Evolutionary conservation across 2,113 vertebrate genomes (phyloP).

Genomic region (Dissostichus mawsoni): DNA sequence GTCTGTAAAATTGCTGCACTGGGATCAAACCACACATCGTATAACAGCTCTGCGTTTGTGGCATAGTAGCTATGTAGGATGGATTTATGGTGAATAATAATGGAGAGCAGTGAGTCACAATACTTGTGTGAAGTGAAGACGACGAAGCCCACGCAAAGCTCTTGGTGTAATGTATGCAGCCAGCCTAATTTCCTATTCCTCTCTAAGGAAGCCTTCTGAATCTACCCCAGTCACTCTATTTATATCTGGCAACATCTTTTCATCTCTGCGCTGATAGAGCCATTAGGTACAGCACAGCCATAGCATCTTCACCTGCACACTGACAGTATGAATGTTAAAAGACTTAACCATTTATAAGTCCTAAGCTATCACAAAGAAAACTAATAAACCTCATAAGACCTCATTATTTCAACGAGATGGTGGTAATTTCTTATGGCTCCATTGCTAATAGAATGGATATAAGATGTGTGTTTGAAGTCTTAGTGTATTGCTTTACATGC

Average conservation of each 20-base stretch:
- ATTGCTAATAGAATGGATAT: not conserved
- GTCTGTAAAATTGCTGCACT: conserved; percentile 51
- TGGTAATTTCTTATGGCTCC: not conserved
- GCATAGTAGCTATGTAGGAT: conserved; percentile 63
- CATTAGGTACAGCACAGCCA: conserved; percentile 60
- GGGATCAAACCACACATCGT: conserved; percentile 59
- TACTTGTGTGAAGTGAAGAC: conserved; percentile 71
- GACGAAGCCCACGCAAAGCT: conserved; percentile 75
- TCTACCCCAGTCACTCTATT: conserved; percentile 77
- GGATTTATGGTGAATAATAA: conserved; percentile 75
- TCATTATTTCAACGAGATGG: conserved; percentile 3
- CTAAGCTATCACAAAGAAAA: not conserved
- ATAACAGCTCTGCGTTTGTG: conserved; percentile 61
- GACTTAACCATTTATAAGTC: not conserved
- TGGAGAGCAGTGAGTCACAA: conserved; percentile 70
- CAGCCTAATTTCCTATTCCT: conserved; percentile 81
- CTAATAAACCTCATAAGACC: conserved; percentile 12
- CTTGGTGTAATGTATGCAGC: conserved; percentile 79
- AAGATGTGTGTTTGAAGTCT: not conserved
- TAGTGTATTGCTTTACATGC: not conserved
- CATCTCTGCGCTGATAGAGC: conserved; percentile 66
- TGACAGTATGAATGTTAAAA: conserved; percentile 23
- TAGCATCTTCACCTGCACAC: conserved; percentile 50
- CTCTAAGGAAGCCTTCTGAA: conserved; percentile 79
- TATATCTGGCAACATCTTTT: conserved; percentile 78